A percentile compares a stretch with the other conserved stretches of the same genome.
Conservation (phyloP, 92 coral and sea anemone genomes). For the Palythoa grandiflora region DNA sequence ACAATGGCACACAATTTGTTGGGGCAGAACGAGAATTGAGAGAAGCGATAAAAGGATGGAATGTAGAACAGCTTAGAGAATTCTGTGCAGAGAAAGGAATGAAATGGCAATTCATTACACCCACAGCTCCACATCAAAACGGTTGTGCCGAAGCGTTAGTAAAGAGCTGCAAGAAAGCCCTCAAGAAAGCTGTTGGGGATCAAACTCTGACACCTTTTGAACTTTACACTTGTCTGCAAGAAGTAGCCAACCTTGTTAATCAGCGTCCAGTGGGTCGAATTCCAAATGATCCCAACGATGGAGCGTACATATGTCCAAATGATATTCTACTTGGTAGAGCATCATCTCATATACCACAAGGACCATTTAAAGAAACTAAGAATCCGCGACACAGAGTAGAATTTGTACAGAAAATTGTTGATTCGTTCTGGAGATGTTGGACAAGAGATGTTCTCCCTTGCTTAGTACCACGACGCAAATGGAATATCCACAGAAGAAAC, state of each 20-base stretch:
- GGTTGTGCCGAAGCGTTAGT: no score
- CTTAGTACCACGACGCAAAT: slow-evolving; percentile 29
- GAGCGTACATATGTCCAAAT: neutral
- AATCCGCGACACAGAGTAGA: slow-evolving; percentile 9
- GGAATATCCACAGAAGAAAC: slow-evolving; percentile 28
- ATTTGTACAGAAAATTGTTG: slow-evolving; percentile 17
- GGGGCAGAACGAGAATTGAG: no score
- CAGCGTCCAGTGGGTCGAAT: neutral
- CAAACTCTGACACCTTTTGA: no score
- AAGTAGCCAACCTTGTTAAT: neutral
- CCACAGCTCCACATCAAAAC: no score
- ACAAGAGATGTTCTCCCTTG: slow-evolving; percentile 29
- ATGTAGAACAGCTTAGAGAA: no score
- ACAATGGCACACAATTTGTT: no score
- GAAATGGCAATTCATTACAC: no score
- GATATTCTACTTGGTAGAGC: neutral
- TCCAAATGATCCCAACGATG: neutral
- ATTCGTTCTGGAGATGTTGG: slow-evolving; percentile 23
- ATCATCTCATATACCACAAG: neutral
- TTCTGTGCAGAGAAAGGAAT: no score
- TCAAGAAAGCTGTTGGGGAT: no score
- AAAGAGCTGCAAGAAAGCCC: no score
- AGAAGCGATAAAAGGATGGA: no score
- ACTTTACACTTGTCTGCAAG: slow-evolving; percentile 4
- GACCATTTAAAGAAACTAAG: neutral